A percentile compares a stretch with the other conserved stretches of the same genome.
phyloP scores from a whole-genome alignment of 2,888 invertebrate species.

The Antitype chi region DNA sequence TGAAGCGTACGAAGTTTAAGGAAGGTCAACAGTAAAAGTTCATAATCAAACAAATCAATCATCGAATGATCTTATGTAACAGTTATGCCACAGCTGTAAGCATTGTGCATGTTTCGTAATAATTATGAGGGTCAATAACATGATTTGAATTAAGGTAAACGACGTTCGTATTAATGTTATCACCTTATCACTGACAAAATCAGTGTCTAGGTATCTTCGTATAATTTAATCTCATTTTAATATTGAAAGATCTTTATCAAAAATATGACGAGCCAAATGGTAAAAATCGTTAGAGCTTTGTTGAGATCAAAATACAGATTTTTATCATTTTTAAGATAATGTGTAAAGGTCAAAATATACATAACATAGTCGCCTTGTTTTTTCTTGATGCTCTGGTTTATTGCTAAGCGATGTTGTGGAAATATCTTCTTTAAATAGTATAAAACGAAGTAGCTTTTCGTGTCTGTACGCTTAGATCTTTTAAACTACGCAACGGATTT shows the following conservation, averaged over 20 bases:
- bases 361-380: background rate
- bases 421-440: no score
- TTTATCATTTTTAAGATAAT: background rate
- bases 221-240: constrained; percentile 12
- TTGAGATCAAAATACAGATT: background rate
- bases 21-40: background rate
- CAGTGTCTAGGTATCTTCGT: background rate
- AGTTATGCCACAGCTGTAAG: background rate
- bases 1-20: constrained; percentile 4
- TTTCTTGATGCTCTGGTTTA: background rate
- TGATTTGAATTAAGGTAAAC: background rate
- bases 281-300: background rate
- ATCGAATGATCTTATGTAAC: background rate
- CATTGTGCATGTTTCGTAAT: background rate
- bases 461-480: no score
- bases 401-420: background rate
- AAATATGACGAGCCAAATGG: background rate
- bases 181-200: constrained; percentile 3
- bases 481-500: no score
- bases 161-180: background rate
- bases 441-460: no score
- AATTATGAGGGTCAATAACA: background rate
- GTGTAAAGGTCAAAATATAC: constrained; percentile 5
- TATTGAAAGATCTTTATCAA: constrained; percentile 8
- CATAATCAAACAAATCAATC: background rate